A percentile compares a stretch with the other conserved stretches of the same genome.
phyloP scores from a whole-genome alignment of 2,113 vertebrate species.

The Prunella himalayana region DNA sequence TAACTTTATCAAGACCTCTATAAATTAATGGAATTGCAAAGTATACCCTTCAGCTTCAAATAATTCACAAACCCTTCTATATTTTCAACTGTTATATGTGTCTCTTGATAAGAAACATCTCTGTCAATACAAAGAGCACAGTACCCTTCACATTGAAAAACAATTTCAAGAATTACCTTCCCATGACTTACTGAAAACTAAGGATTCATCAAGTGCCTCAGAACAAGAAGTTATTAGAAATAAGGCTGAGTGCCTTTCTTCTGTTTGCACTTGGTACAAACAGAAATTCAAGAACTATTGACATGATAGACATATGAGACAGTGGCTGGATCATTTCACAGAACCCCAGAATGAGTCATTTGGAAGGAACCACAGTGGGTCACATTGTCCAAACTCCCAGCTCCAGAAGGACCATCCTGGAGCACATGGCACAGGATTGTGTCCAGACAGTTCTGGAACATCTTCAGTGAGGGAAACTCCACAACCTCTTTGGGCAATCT shows the following conservation, averaged over 20 bases:
- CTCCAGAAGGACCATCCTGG: not conserved
- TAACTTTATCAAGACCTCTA: not conserved
- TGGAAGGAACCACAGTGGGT: not conserved
- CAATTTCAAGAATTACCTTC: not conserved
- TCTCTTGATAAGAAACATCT: not conserved
- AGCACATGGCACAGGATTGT: not conserved
- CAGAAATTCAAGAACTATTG: not conserved
- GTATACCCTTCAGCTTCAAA: not conserved
- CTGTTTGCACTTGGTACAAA: not conserved
- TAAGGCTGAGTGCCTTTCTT: not conserved
- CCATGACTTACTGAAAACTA: not conserved
- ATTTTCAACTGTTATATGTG: not conserved
- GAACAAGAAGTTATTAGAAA: not conserved
- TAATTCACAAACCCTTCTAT: not conserved
- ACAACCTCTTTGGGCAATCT: not conserved
- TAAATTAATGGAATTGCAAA: not conserved
- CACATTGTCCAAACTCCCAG: not conserved
- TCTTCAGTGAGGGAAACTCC: not conserved
- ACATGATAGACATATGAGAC: rapidly evolving
- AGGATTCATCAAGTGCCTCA: not conserved
- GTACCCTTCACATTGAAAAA: not conserved
- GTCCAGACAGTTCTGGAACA: not conserved
- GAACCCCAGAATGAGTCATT: not conserved
- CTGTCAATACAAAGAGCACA: not conserved
- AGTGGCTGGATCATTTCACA: not conserved